phyloP scores from a whole-genome alignment of 2,797 vertebrate genomes.

The Cryptoblepharus egeriae region DNA sequence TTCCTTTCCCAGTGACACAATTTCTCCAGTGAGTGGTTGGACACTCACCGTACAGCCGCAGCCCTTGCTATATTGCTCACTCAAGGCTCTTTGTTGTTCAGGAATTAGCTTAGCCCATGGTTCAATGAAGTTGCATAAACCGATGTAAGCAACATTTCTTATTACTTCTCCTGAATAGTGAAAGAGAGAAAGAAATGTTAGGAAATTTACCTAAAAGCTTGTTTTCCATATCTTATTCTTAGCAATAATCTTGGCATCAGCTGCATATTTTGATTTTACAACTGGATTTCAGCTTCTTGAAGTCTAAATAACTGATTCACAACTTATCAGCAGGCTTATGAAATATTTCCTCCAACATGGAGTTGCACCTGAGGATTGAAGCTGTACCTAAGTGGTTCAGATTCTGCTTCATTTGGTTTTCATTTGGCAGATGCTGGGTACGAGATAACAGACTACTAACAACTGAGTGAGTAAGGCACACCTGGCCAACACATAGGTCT shows the following conservation, averaged over 20 bases:
- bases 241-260: neutral
- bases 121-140: constrained; percentile 63
- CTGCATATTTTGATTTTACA: neutral
- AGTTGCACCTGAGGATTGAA: no score
- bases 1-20: neutral
- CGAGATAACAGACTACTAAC: no score
- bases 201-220: neutral
- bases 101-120: constrained; percentile 63
- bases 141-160: constrained; percentile 45
- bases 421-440: no score
- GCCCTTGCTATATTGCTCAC: constrained; percentile 61
- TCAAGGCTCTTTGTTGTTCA: constrained; percentile 66
- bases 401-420: no score
- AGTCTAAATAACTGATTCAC: no score
- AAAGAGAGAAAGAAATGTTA: neutral
- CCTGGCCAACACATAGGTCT: no score
- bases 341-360: no score
- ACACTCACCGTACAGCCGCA: constrained; percentile 60
- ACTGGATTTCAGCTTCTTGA: no score
- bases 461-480: no score
- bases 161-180: constrained; percentile 11
- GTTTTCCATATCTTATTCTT: neutral
- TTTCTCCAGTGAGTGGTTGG: neutral
- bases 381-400: neutral
- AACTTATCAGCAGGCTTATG: no score